phyloP scores from a whole-genome alignment of 2,113 vertebrate genomes.

The Paramormyrops kingsleyae region DNA sequence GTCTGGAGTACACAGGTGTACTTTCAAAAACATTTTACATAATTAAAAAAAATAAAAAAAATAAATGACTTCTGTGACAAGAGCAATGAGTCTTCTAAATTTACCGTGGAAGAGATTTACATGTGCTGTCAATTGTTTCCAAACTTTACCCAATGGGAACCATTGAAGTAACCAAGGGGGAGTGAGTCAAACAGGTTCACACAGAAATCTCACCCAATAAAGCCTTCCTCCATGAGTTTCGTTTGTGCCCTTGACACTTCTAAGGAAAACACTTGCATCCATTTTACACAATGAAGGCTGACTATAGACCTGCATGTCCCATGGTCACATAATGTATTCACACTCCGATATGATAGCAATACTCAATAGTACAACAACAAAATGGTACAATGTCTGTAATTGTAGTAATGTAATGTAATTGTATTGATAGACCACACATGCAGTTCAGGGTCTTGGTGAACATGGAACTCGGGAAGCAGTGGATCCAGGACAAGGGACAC shows the following conservation, averaged over 20 bases:
- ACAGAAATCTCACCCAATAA: not conserved
- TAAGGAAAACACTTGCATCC: not conserved
- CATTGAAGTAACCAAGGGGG: not conserved
- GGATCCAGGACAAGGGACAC: not conserved
- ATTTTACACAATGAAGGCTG: not conserved
- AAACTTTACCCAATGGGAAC: not conserved
- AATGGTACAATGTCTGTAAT: not conserved
- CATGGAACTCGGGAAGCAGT: not conserved
- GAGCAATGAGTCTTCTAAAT: not conserved
- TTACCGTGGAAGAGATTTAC: not conserved
- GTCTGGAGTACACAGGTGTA: not conserved
- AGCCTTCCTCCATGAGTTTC: not conserved
- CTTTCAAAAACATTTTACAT: not conserved
- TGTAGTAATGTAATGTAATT: not conserved
- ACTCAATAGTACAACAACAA: not conserved
- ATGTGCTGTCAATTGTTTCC: not conserved
- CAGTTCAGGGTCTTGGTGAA: not conserved
- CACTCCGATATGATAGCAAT: not conserved
- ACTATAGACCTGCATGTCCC: not conserved
- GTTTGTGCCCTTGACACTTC: not conserved
- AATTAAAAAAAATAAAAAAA: not conserved
- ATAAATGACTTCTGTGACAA: not conserved
- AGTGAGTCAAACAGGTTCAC: not conserved
- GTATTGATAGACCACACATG: not conserved
- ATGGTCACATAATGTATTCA: not conserved